These are phyloP conservation scores for Drosophila robusta DNA, from an alignment of 2,888 invertebrate species.

Conservation along the genomic window DNA sequence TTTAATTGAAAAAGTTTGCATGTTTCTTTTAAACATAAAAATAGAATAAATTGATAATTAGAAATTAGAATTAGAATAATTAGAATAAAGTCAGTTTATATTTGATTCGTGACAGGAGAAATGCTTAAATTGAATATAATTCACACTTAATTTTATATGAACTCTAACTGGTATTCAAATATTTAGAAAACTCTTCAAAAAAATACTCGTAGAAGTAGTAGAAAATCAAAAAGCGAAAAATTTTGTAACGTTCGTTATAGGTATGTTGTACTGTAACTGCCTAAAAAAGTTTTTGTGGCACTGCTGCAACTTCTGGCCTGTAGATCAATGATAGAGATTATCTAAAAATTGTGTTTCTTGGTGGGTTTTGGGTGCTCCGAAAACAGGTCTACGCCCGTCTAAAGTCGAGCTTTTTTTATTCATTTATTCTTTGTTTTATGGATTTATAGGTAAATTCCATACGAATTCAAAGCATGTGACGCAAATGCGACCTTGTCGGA, in stretches of 20 bases:
- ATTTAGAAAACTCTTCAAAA: too few species aligned
- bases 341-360: not conserved
- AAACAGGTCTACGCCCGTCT: slow-evolving; percentile 16
- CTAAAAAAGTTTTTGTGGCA: not conserved
- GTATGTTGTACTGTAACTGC: not conserved
- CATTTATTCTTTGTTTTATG: not conserved
- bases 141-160: not conserved
- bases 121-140: not conserved
- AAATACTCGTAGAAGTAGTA: too few species aligned
- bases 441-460: slow-evolving; percentile 11
- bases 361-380: not conserved
- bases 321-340: not conserved
- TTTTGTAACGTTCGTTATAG: not conserved
- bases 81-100: too few species aligned
- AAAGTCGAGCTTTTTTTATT: not conserved
- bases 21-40: too few species aligned
- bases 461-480: slow-evolving; percentile 9
- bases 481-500: slow-evolving; percentile 19
- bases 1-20: too few species aligned
- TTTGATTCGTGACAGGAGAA: too few species aligned
- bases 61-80: too few species aligned
- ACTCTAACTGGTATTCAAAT: not conserved
- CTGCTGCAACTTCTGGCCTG: not conserved
- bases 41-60: too few species aligned
- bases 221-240: too few species aligned